Evolutionary conservation across 2,113 vertebrate species (phyloP).

Genomic region (Trinectes maculatus): DNA sequence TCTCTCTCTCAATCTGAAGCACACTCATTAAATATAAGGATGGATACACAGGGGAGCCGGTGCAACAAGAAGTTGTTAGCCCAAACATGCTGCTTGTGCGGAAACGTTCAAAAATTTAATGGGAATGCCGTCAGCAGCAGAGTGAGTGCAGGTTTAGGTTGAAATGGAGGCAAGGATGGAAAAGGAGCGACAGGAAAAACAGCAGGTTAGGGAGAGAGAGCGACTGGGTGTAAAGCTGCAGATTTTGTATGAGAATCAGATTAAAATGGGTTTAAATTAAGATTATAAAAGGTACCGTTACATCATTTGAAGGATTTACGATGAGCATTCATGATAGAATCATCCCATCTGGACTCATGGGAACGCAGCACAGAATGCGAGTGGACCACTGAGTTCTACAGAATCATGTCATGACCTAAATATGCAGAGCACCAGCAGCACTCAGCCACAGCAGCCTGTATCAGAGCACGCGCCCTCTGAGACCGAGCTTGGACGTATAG

Average conservation of each 20-base stretch:
- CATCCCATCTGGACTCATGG: conserved; percentile 13
- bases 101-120: conserved; percentile 40
- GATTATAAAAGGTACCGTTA: conserved; percentile 11
- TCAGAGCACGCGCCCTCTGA: conserved; percentile 29
- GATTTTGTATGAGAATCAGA: conserved; percentile 15
- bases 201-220: neutral
- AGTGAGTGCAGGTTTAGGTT: conserved; percentile 24
- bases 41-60: conserved; percentile 49
- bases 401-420: conserved; percentile 67
- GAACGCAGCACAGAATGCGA: conserved; percentile 8
- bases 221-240: neutral
- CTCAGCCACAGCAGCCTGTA: conserved; percentile 25
- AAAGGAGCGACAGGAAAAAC: neutral
- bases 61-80: conserved; percentile 55
- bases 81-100: conserved; percentile 40
- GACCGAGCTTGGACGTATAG: conserved; percentile 6
- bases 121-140: conserved; percentile 10
- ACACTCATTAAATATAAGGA: conserved; percentile 68
- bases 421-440: conserved; percentile 47
- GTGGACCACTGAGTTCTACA: conserved; percentile 39
- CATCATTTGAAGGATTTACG: conserved; percentile 19
- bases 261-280: neutral
- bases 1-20: conserved; percentile 40
- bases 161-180: conserved; percentile 20
- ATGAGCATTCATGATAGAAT: conserved; percentile 22